phyloP scores from a whole-genome alignment of 2,113 vertebrate species.

The Megaceryle torquata region DNA sequence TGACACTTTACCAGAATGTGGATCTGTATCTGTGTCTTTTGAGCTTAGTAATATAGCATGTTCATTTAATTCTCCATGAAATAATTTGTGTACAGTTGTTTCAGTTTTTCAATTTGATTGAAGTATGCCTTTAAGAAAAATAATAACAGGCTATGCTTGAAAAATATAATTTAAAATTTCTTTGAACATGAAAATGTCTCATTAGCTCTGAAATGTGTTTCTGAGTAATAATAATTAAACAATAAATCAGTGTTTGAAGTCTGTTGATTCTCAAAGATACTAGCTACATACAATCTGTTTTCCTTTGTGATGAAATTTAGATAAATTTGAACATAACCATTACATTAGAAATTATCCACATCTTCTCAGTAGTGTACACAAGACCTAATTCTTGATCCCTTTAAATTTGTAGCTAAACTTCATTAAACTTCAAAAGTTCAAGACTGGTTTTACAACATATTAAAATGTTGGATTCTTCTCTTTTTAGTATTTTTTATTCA shows the following conservation, averaged over 20 bases:
- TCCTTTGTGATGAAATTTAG: not conserved
- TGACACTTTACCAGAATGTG: not conserved
- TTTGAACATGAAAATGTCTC: slow-evolving; percentile 8
- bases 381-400: not conserved
- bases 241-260: not conserved
- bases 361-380: not conserved
- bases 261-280: not conserved
- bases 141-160: not conserved
- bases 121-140: not conserved
- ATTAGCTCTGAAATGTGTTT: not conserved
- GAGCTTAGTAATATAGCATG: not conserved
- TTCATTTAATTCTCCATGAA: slow-evolving; percentile 4
- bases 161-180: slow-evolving; percentile 1
- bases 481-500: not conserved
- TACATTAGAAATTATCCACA: not conserved
- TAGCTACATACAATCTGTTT: not conserved
- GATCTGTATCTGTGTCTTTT: not conserved
- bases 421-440: not conserved
- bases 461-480: not conserved
- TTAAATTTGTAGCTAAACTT: not conserved
- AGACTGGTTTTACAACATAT: not conserved
- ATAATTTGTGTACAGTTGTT: not conserved
- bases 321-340: not conserved
- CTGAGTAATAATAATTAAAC: not conserved
- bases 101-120: not conserved